These are phyloP conservation scores for Platycheirus rosarum DNA, from an alignment of 2,888 invertebrate species.

Conservation along the genomic window DNA sequence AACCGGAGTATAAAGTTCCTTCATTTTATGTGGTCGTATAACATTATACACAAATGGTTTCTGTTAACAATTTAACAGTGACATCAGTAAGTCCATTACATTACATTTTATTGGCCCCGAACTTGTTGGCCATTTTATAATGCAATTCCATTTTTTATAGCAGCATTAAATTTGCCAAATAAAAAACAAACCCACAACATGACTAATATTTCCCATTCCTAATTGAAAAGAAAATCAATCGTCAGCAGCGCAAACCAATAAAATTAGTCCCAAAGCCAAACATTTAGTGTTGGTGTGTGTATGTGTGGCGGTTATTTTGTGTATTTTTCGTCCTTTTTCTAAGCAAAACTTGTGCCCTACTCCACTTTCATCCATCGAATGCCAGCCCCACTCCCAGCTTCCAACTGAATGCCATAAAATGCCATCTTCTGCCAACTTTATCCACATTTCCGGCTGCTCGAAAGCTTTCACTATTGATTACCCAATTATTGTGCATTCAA, in stretches of 20 bases:
- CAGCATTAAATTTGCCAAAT: conserved; percentile 10
- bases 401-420: conserved; percentile 24
- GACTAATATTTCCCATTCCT: neutral
- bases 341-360: conserved; percentile 20
- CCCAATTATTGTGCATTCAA: conserved; percentile 40
- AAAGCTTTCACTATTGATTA: conserved; percentile 40
- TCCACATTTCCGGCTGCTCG: conserved; percentile 12
- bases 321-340: neutral
- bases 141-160: conserved; percentile 16
- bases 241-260: conserved; percentile 39
- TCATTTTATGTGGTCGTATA: too few species aligned
- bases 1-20: too few species aligned
- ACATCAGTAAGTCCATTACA: too few species aligned
- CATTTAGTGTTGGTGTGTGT: conserved; percentile 4
- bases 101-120: neutral
- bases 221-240: conserved; percentile 41
- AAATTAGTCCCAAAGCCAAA: conserved; percentile 37
- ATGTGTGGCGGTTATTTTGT: too few species aligned
- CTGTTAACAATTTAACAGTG: too few species aligned
- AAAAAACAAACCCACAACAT: neutral
- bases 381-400: neutral
- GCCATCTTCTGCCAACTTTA: conserved; percentile 23
- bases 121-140: conserved; percentile 23
- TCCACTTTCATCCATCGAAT: neutral
- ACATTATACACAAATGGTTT: too few species aligned